These are phyloP conservation scores for Unio delphinus DNA, from an alignment of 2,888 invertebrate species.

Conservation along the genomic window DNA sequence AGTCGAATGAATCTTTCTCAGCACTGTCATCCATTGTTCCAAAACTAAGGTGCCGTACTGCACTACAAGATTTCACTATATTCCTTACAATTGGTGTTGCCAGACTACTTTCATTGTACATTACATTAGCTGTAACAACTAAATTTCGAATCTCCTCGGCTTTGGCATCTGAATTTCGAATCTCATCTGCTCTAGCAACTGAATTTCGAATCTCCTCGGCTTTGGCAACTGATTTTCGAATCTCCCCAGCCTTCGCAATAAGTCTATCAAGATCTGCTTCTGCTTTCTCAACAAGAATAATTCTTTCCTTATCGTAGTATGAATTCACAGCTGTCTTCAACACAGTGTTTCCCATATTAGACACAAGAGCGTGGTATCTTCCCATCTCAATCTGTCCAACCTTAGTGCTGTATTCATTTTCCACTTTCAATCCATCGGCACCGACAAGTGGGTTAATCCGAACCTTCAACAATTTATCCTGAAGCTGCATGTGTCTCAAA, in stretches of 20 bases:
- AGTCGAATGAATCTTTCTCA: no score
- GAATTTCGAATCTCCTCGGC: no score
- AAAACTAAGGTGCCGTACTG: no score
- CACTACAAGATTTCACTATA: no score
- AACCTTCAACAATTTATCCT: slow-evolving; percentile 41
- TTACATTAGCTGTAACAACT: slow-evolving; percentile 3
- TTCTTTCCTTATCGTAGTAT: slow-evolving; percentile 46
- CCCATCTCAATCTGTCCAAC: slow-evolving; percentile 47
- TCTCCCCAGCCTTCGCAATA: slow-evolving; percentile 22
- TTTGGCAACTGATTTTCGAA: no score
- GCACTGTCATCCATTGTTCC: no score
- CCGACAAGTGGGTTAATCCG: slow-evolving; percentile 29
- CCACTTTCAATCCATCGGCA: slow-evolving; percentile 37
- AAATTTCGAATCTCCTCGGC: no score
- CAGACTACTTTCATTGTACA: no score
- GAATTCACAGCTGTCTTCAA: slow-evolving; percentile 37
- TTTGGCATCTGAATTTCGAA: no score
- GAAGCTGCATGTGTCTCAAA: slow-evolving; percentile 35
- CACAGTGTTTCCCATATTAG: slow-evolving; percentile 31
- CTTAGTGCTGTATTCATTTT: slow-evolving; percentile 43
- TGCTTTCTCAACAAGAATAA: slow-evolving; percentile 22
- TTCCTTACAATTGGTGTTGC: no score
- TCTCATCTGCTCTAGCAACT: no score
- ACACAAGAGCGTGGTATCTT: slow-evolving; percentile 46
- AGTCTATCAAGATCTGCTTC: slow-evolving; percentile 31